These are phyloP conservation scores for Trilocha varians DNA, from an alignment of 2,888 invertebrate species.

Conservation along the genomic window DNA sequence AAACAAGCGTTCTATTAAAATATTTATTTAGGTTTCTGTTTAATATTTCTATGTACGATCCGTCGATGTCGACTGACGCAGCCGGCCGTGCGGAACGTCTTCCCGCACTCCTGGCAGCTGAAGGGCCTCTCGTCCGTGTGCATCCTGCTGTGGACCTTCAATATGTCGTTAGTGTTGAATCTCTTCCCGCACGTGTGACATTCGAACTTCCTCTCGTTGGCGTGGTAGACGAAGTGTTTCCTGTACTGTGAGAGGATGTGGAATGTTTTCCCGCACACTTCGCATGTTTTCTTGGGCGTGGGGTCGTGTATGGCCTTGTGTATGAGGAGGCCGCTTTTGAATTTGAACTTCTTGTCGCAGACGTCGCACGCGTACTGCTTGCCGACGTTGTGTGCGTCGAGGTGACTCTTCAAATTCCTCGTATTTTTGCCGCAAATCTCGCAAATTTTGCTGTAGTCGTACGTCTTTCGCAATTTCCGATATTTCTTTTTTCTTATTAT, in stretches of 20 bases:
- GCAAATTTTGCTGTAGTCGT: conserved; percentile 62
- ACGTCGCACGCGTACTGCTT: conserved; percentile 55
- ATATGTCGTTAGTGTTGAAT: conserved; percentile 67
- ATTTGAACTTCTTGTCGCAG: conserved; percentile 65
- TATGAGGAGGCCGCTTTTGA: conserved; percentile 57
- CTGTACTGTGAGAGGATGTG: conserved; percentile 63
- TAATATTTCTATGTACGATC: conserved; percentile 49
- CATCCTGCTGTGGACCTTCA: conserved; percentile 60
- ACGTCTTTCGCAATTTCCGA: conserved; percentile 32
- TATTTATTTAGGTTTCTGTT: conserved; percentile 32
- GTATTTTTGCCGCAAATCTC: conserved; percentile 64
- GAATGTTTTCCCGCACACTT: conserved; percentile 68
- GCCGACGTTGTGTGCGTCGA: conserved; percentile 53
- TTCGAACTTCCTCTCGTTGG: conserved; percentile 63
- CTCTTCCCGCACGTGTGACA: conserved; percentile 70
- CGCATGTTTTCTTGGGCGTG: conserved; percentile 65
- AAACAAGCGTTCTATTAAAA: conserved; percentile 15
- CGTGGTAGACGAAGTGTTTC: conserved; percentile 67
- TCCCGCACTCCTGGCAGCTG: conserved; percentile 58
- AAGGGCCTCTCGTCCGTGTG: conserved; percentile 66
- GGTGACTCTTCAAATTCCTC: conserved; percentile 49
- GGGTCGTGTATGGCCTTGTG: conserved; percentile 61
- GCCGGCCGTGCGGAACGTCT: conserved; percentile 63
- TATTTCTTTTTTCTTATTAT: conserved; percentile 25
- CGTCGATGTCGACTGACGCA: conserved; percentile 61